Evolutionary conservation across 2,888 invertebrate genomes (phyloP).

Genomic region (Mesoligia furuncula): DNA sequence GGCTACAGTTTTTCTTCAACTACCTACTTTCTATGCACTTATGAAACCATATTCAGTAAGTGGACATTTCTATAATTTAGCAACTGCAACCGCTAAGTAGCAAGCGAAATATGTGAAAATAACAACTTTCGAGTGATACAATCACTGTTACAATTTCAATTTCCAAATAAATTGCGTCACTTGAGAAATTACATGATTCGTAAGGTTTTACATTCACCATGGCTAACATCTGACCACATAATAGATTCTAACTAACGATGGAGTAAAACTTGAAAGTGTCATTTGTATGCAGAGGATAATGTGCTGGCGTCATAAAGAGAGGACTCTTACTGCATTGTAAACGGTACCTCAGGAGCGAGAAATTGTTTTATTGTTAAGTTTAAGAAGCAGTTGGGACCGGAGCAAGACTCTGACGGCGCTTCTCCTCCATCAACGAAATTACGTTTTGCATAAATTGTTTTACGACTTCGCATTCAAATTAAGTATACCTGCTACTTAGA

Average conservation of each 20-base stretch:
- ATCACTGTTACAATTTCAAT: conserved; percentile 47
- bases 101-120: conserved; percentile 24
- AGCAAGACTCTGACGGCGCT: conserved; percentile 41
- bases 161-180: conserved; percentile 57
- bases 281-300: conserved; percentile 84
- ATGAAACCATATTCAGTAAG: conserved; percentile 37
- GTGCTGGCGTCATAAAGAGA: conserved; percentile 80
- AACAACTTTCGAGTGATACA: conserved; percentile 53
- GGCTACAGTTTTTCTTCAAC: conserved; percentile 22
- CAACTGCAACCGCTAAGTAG: conserved; percentile 17
- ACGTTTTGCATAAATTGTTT: conserved; percentile 55
- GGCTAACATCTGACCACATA: conserved; percentile 67
- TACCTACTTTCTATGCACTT: conserved; percentile 17
- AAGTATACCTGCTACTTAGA: conserved; percentile 5
- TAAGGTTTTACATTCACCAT: conserved; percentile 59
- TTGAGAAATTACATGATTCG: conserved; percentile 44
- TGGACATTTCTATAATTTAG: conserved; percentile 32
- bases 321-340: conserved; percentile 83
- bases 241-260: conserved; percentile 75
- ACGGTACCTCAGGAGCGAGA: conserved; percentile 70
- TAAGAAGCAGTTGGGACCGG: conserved; percentile 56
- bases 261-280: conserved; percentile 82
- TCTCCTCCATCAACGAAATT: conserved; percentile 58
- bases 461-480: conserved; percentile 35
- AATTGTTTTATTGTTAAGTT: conserved; percentile 78